phyloP scores from a whole-genome alignment of 2,888 invertebrate species.

The Chrysodeixis includens region DNA sequence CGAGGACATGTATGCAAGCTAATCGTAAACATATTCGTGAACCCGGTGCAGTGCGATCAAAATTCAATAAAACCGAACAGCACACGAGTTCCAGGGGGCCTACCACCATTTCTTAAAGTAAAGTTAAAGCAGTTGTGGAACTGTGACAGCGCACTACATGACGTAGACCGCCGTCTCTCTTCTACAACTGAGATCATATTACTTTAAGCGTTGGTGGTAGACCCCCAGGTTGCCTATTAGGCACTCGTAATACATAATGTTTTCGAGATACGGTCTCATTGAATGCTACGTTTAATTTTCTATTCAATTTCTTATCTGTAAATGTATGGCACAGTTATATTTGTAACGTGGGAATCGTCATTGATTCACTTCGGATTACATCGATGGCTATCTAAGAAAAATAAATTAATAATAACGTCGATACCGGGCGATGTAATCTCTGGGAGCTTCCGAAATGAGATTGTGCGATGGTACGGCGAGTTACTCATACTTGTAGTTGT shows the following conservation, averaged over 20 bases:
- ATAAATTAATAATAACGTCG: constrained; percentile 83
- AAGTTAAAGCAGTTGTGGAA: too few relatives aligned
- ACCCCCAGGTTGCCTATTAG: constrained; percentile 56
- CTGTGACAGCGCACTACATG: too few relatives aligned
- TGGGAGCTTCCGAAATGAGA: constrained; percentile 70
- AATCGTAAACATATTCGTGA: constrained; percentile 31
- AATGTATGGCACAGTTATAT: constrained; percentile 75
- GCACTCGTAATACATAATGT: constrained; percentile 56
- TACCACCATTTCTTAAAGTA: too few relatives aligned
- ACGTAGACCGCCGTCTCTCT: too few relatives aligned
- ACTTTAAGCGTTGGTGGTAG: too few relatives aligned
- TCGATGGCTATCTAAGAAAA: constrained; percentile 82
- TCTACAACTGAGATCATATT: too few relatives aligned
- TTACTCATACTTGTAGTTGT: constrained; percentile 28
- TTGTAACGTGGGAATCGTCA: constrained; percentile 85
- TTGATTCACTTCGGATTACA: constrained; percentile 81
- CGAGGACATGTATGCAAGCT: constrained; percentile 42
- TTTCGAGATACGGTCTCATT: constrained; percentile 67
- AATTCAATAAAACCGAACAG: constrained; percentile 36
- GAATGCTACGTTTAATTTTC: constrained; percentile 81
- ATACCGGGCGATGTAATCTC: constrained; percentile 78
- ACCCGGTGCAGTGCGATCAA: constrained; percentile 26
- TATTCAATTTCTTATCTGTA: constrained; percentile 83
- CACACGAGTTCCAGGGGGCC: constrained; percentile 38
- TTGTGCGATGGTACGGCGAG: constrained; percentile 52